Evolutionary conservation across 2,888 invertebrate species (phyloP).

Genomic region (Plagodis dolabraria): DNA sequence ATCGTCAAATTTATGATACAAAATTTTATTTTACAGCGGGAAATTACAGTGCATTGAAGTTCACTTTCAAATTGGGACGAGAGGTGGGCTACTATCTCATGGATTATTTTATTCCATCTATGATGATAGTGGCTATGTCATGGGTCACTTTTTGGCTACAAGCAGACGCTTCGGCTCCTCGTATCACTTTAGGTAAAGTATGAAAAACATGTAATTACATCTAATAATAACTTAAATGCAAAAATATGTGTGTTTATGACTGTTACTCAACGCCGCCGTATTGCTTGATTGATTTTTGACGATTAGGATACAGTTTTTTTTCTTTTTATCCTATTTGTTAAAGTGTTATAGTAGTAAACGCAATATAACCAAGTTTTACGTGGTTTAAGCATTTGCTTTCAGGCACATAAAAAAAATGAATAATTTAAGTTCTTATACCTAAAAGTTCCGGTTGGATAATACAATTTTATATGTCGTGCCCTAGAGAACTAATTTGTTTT

Average conservation of each 20-base stretch:
- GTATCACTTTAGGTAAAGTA: conserved; percentile 89
- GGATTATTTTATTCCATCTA: conserved; percentile 95
- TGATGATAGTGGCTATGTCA: conserved; percentile 93
- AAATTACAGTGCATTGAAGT: conserved; percentile 92
- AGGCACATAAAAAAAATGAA: too few relatives aligned
- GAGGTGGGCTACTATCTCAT: conserved; percentile 95
- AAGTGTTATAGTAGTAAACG: too few relatives aligned
- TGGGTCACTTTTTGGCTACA: conserved; percentile 97
- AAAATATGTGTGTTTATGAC: neutral
- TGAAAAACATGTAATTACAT: neutral
- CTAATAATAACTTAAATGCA: neutral
- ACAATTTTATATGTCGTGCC: too few relatives aligned
- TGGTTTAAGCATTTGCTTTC: too few relatives aligned
- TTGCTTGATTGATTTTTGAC: too few relatives aligned
- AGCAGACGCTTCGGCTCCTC: conserved; percentile 93
- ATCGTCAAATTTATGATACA: neutral
- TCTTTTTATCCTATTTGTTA: too few relatives aligned
- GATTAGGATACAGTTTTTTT: too few relatives aligned
- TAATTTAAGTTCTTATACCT: too few relatives aligned
- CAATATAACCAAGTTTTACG: too few relatives aligned
- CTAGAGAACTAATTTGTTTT: too few relatives aligned
- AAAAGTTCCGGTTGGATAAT: too few relatives aligned
- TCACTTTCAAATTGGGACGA: conserved; percentile 91
- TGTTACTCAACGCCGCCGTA: too few relatives aligned
- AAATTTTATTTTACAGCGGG: conserved; percentile 84